phyloP scores from a whole-genome alignment of 2,888 invertebrate genomes.

The Torymus aiolomorphi region DNA sequence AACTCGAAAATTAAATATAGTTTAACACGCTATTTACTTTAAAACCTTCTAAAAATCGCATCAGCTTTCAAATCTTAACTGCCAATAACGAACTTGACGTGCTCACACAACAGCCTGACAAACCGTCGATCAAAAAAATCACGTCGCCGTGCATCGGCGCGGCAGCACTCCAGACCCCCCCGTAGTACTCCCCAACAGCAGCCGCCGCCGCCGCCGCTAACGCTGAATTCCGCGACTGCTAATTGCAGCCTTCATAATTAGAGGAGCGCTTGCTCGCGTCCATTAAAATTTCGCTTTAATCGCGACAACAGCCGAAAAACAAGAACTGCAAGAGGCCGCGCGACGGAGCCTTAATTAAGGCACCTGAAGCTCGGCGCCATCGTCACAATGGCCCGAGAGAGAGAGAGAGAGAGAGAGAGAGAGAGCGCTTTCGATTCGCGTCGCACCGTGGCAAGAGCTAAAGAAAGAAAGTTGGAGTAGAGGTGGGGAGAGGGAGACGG shows the following conservation, averaged over 20 bases:
- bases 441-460: neutral
- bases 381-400: too few species aligned
- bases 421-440: slow-evolving; percentile 18
- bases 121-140: slow-evolving; percentile 14
- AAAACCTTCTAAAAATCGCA: too few species aligned
- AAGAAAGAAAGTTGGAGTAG: neutral
- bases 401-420: slow-evolving; percentile 12
- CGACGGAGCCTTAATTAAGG: slow-evolving; percentile 40
- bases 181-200: too few species aligned
- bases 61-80: too few species aligned
- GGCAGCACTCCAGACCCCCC: neutral
- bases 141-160: neutral
- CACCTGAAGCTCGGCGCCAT: slow-evolving; percentile 4
- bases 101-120: too few species aligned
- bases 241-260: slow-evolving; percentile 42
- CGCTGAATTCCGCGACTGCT: slow-evolving; percentile 31
- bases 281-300: slow-evolving; percentile 46
- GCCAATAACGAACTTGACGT: too few species aligned
- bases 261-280: slow-evolving; percentile 12
- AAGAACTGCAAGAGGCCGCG: slow-evolving; percentile 24
- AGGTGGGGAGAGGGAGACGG: neutral
- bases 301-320: slow-evolving; percentile 46
- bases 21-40: too few species aligned
- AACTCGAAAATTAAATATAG: too few species aligned
- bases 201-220: too few species aligned